phyloP scores from a whole-genome alignment of 2,113 vertebrate genomes.

The Helogale parvula region DNA sequence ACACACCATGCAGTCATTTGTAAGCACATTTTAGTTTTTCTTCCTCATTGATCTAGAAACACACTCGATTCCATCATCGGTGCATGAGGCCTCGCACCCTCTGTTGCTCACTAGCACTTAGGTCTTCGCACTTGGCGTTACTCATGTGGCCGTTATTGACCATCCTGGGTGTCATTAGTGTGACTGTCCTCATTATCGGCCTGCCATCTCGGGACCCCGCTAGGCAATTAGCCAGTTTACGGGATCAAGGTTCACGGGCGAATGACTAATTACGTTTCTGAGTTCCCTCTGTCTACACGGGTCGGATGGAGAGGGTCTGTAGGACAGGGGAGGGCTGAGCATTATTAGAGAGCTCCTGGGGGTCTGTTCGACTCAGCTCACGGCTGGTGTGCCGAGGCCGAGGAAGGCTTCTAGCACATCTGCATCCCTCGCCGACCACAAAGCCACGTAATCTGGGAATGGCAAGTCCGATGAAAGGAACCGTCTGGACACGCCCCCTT shows the following conservation, averaged over 20 bases:
- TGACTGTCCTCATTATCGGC: neutral
- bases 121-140: neutral
- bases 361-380: neutral
- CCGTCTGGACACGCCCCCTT: neutral
- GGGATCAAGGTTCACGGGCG: neutral
- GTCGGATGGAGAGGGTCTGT: neutral
- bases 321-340: neutral
- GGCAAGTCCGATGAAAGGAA: neutral
- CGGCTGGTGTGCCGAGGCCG: too few relatives aligned
- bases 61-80: neutral
- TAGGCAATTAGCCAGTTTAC: neutral
- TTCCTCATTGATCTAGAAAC: neutral
- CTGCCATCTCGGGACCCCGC: neutral
- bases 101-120: neutral
- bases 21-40: neutral
- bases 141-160: neutral
- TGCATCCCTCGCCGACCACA: rapidly evolving
- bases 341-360: neutral
- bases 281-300: neutral
- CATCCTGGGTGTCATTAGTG: neutral
- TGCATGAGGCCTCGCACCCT: neutral
- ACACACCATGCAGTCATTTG: neutral
- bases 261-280: neutral
- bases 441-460: neutral
- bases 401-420: rapidly evolving